Conservation (phyloP, 2,113 vertebrate genomes). For the Nesoenas mayeri region DNA sequence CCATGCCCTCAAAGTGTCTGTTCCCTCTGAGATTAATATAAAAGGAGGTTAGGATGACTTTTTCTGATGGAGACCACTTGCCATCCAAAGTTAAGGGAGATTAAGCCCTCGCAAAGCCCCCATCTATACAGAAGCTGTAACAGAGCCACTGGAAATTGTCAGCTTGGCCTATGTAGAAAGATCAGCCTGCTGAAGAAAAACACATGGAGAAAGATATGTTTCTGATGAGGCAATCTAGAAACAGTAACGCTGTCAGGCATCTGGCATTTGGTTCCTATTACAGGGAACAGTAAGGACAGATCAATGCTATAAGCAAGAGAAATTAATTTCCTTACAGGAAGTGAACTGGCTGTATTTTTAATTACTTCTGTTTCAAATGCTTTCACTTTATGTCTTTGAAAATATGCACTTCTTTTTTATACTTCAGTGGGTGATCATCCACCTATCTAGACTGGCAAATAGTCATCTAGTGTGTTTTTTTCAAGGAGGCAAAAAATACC, state of each 20-base stretch:
- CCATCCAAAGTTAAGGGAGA: background rate
- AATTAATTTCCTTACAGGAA: conserved; percentile 25
- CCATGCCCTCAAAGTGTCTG: background rate
- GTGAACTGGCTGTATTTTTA: background rate
- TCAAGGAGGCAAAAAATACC: fast-evolving
- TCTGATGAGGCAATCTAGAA: background rate
- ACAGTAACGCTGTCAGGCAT: background rate
- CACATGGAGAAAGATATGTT: background rate
- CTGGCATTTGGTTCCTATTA: conserved; percentile 10
- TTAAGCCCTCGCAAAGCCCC: background rate
- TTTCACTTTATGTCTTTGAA: conserved; percentile 27
- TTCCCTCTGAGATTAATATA: background rate
- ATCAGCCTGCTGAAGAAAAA: background rate
- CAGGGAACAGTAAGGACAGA: background rate
- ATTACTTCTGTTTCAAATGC: background rate
- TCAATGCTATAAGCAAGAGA: background rate
- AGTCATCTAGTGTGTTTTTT: background rate
- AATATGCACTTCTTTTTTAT: background rate
- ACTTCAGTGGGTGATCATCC: background rate
- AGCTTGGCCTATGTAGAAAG: background rate
- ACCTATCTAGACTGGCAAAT: background rate
- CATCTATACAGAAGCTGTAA: background rate
- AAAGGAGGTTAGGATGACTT: background rate
- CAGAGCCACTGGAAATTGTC: background rate
- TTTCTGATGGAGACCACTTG: background rate